Conservation (phyloP, 2,888 invertebrate genomes). For the Phanerotoma sp. region DNA sequence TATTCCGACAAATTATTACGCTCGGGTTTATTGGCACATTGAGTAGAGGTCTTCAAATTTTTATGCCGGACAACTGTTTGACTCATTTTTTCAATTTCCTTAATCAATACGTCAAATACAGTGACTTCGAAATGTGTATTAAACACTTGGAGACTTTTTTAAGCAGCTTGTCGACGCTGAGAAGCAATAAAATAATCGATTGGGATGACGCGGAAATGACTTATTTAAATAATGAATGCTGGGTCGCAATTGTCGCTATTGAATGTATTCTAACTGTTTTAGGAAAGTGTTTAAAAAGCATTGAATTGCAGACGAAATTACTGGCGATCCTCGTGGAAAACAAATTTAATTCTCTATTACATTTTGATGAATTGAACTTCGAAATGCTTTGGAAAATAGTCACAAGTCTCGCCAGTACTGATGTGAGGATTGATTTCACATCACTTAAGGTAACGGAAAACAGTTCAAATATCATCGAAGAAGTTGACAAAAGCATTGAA, state of each 20-base stretch:
- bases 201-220: constrained; percentile 56
- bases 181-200: constrained; percentile 47
- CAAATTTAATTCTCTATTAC: constrained; percentile 43
- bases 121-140: constrained; percentile 47
- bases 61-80: constrained; percentile 70
- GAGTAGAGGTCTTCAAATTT: constrained; percentile 68
- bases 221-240: constrained; percentile 60
- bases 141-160: constrained; percentile 56
- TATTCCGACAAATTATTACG: constrained; percentile 61
- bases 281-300: constrained; percentile 65
- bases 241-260: constrained; percentile 63
- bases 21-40: constrained; percentile 65
- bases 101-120: constrained; percentile 55
- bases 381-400: constrained; percentile 59
- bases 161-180: constrained; percentile 41
- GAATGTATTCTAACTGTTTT: constrained; percentile 65
- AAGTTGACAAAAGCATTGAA: constrained; percentile 62
- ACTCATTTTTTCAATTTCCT: constrained; percentile 64
- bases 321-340: constrained; percentile 56
- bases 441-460: constrained; percentile 58
- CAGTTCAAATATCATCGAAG: constrained; percentile 59
- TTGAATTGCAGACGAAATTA: constrained; percentile 66
- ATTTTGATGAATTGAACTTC: constrained; percentile 57
- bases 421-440: constrained; percentile 61
- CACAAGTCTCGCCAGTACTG: constrained; percentile 63